phyloP scores from a whole-genome alignment of 2,888 invertebrate species.

The Ennomos erosarius region DNA sequence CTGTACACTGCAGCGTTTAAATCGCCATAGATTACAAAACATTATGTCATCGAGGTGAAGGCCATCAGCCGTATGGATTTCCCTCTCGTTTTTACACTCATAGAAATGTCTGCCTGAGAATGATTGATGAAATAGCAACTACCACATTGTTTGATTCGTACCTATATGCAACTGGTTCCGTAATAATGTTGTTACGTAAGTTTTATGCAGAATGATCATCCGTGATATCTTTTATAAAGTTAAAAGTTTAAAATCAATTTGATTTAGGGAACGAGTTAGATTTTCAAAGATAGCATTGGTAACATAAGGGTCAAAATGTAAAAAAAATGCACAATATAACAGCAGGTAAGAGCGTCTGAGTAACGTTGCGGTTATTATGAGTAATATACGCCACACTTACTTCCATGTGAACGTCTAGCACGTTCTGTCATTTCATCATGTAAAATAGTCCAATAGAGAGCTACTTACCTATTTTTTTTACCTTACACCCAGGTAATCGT shows the following conservation, averaged over 20 bases:
- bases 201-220: conserved; percentile 2
- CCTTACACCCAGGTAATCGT: conserved; percentile 71
- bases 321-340: too few species aligned
- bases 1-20: conserved; percentile 1
- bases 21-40: conserved; percentile 27
- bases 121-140: conserved; percentile 21
- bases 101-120: conserved; percentile 33
- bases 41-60: conserved; percentile 33
- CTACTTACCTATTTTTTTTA: conserved; percentile 8
- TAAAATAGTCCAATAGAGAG: background rate
- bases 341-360: too few species aligned
- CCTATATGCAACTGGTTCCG: conserved; percentile 2
- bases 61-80: conserved; percentile 25
- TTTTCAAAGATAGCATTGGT: too few species aligned
- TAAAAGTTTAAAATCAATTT: too few species aligned
- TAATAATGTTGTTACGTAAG: conserved; percentile 13
- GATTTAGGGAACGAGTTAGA: too few species aligned
- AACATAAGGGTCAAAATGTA: too few species aligned
- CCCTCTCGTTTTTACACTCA: conserved; percentile 31
- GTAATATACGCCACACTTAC: too few species aligned
- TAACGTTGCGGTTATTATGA: too few species aligned
- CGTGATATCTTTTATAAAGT: too few species aligned
- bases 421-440: background rate
- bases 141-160: conserved; percentile 21
- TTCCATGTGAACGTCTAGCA: too few species aligned